Conservation (phyloP, 2,888 invertebrate species). For the Xestoiulus laeticollis region DNA sequence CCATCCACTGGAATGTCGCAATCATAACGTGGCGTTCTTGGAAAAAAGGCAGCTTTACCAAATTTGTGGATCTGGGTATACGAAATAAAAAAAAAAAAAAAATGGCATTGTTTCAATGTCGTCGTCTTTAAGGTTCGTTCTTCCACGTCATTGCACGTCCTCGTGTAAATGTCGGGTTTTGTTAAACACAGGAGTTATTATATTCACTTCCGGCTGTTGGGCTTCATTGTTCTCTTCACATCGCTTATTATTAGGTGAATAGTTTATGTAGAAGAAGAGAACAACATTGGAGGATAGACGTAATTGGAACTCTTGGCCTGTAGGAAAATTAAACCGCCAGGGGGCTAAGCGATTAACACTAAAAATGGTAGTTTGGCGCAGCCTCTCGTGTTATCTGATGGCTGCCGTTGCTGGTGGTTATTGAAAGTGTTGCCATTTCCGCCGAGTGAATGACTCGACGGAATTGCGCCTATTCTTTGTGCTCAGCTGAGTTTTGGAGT, state of each 20-base stretch:
- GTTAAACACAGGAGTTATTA: slow-evolving; percentile 33
- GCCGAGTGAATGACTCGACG: slow-evolving; percentile 11
- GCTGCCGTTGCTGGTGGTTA: slow-evolving; percentile 27
- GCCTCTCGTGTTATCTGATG: slow-evolving; percentile 5
- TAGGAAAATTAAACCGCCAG: slow-evolving; percentile 33
- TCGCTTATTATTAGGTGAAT: slow-evolving; percentile 37
- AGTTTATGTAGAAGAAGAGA: slow-evolving; percentile 32
- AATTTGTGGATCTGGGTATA: background rate
- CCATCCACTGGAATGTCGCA: background rate
- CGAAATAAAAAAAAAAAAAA: background rate
- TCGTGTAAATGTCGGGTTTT: slow-evolving; percentile 16
- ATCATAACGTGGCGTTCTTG: background rate
- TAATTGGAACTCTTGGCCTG: slow-evolving; percentile 34
- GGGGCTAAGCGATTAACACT: slow-evolving; percentile 37
- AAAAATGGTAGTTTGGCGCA: background rate
- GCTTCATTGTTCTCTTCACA: slow-evolving; percentile 15
- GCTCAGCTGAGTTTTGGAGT: slow-evolving; percentile 33
- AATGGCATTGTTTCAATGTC: background rate
- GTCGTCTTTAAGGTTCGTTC: slow-evolving; percentile 24
- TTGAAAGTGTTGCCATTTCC: slow-evolving; percentile 37
- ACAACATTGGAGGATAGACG: background rate
- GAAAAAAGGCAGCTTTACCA: background rate
- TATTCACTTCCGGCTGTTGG: slow-evolving; percentile 28
- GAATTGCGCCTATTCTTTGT: slow-evolving; percentile 34
- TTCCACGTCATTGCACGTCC: slow-evolving; percentile 11